A percentile compares a stretch with the other conserved stretches of the same genome.
These are phyloP conservation scores for Latrodectus geometricus DNA, from an alignment of 1,140 invertebrate genomes.

Conservation along the genomic window DNA sequence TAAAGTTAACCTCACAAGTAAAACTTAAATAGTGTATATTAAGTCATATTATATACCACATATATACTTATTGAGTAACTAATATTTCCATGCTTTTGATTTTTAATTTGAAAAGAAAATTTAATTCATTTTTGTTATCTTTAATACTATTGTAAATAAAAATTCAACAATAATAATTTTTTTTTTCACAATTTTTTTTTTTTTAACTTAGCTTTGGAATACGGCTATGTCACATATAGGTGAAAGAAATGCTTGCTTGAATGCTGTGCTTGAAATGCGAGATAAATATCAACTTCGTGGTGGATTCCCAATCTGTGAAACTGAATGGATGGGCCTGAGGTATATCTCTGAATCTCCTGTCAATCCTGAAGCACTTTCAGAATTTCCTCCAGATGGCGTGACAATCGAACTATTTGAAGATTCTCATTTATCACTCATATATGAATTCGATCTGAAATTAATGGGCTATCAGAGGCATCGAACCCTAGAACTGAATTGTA, in stretches of 20 bases:
- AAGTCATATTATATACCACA: no score
- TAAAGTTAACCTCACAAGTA: no score
- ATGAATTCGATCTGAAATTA: constrained; percentile 54
- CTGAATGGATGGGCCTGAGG: background rate
- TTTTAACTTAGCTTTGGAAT: no score
- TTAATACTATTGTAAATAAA: no score
- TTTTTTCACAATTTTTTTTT: no score
- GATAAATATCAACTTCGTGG: constrained; percentile 61
- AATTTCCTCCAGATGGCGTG: background rate
- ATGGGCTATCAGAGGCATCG: constrained; percentile 34
- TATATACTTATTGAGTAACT: no score
- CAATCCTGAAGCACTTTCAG: constrained; percentile 26
- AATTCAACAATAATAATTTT: no score
- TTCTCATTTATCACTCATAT: constrained; percentile 9
- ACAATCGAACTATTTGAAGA: constrained; percentile 15
- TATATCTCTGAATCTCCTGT: background rate
- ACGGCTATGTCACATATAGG: no score
- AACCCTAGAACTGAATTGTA: constrained; percentile 35
- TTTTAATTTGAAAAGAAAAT: no score
- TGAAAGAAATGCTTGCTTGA: background rate
- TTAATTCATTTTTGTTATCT: no score
- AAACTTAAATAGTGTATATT: no score
- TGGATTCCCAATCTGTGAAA: constrained; percentile 56
- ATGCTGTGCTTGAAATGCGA: constrained; percentile 62
- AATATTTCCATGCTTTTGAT: no score